Percentiles rank a stretch among this genome's conserved stretches.
phyloP scores from a whole-genome alignment of 2,888 invertebrate genomes.

The Pteria penguin region DNA sequence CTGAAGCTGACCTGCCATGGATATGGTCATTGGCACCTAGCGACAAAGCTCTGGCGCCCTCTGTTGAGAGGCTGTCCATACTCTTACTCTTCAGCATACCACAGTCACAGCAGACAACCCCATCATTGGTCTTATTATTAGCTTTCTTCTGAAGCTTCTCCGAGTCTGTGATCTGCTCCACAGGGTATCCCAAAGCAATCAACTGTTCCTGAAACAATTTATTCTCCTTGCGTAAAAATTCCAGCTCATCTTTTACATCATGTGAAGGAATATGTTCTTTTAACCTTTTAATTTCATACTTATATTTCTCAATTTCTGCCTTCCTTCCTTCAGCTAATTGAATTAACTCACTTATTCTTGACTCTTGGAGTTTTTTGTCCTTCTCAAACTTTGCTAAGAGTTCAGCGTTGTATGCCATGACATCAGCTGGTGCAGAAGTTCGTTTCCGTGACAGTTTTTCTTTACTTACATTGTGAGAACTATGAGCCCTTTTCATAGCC shows the following conservation, averaged over 20 bases:
- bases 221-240: slow-evolving; percentile 78
- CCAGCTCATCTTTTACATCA: slow-evolving; percentile 74
- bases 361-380: slow-evolving; percentile 79
- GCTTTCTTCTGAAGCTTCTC: slow-evolving; percentile 75
- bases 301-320: slow-evolving; percentile 81
- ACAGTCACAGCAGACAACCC: slow-evolving; percentile 32
- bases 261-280: slow-evolving; percentile 72
- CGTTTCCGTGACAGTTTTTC: slow-evolving; percentile 69
- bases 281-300: slow-evolving; percentile 80
- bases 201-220: slow-evolving; percentile 77
- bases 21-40: slow-evolving; percentile 15
- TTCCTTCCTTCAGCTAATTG: slow-evolving; percentile 80
- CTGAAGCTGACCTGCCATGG: slow-evolving; percentile 54
- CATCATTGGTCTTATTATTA: slow-evolving; percentile 28
- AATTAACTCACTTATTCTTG: slow-evolving; percentile 80
- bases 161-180: slow-evolving; percentile 80
- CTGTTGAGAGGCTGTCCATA: slow-evolving; percentile 73
- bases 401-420: slow-evolving; percentile 80
- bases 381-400: slow-evolving; percentile 80
- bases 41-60: slow-evolving; percentile 49
- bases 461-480: slow-evolving; percentile 78
- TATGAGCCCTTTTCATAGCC: slow-evolving; percentile 76
- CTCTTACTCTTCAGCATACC: slow-evolving; percentile 64
- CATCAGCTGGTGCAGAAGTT: slow-evolving; percentile 76
- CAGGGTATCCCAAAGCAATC: slow-evolving; percentile 77